phyloP scores from a whole-genome alignment of 2,113 vertebrate species.

The Tachysurus vachellii region DNA sequence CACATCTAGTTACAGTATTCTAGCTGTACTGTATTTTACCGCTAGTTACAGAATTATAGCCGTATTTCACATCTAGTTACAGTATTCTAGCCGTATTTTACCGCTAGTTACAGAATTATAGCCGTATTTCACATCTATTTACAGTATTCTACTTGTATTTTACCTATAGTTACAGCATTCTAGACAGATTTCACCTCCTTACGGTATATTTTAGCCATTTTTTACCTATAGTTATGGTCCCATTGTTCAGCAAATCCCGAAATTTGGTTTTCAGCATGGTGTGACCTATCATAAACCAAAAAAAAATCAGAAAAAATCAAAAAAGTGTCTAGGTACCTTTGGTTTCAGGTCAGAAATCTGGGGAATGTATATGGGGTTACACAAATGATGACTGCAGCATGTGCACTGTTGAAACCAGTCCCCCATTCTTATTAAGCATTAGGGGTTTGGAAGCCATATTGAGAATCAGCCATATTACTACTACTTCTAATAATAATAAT shows the following conservation, averaged over 20 bases:
- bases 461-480: constrained; percentile 13
- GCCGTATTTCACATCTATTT: no score
- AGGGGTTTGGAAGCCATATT: constrained; percentile 43
- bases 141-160: no score
- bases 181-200: not conserved
- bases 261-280: not conserved
- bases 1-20: no score
- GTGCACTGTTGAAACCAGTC: constrained; percentile 48
- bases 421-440: constrained; percentile 31
- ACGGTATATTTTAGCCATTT: not conserved
- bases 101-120: no score
- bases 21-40: no score
- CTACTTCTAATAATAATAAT: not conserved
- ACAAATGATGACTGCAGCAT: constrained; percentile 46
- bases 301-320: not conserved
- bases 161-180: no score
- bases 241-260: not conserved
- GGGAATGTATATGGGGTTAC: constrained; percentile 44
- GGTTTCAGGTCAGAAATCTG: not conserved
- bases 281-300: not conserved
- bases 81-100: no score
- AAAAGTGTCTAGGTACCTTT: not conserved
- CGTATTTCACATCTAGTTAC: no score
- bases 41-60: no score
- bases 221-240: not conserved